Evolutionary conservation across 2,888 invertebrate genomes (phyloP), one percentile per base, ranked within the genome.

Genomic region (Allacma fusca): DNA sequence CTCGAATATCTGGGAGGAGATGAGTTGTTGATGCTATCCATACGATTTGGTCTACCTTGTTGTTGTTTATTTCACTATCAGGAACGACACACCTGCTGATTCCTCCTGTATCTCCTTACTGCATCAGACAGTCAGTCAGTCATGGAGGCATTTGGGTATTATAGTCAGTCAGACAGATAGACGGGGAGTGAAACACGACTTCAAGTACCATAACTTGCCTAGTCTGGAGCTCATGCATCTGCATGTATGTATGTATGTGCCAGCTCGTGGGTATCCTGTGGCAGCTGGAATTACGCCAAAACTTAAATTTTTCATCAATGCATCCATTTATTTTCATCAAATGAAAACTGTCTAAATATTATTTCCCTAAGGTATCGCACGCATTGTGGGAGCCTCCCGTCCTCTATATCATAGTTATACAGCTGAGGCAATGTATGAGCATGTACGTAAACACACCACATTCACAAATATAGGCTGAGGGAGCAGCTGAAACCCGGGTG

Each of bases 251-350:
- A 34, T 34, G 24, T 23, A 62, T 62, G 24, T 13, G 23, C 62
- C 4, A 62, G 4, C 7, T 24, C 62, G 19, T 70, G 40, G 21
- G 26, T 44, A 70, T 43, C 19, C 7, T 9, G 65, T 40, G 68
- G 43, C 57, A 28, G 28, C 64, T 73, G 62, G 73, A 73, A 73
- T 62, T 59, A 34, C 24, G 73, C 73, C 73, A 73, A 72, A 7
- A 40, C 73, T 64, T 73, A 59, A 73, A 73, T 64, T 73, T 73
- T 73, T 73, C 64, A 73, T 59, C 73, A 73, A 40, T 62, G 29
- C 40, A 34, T 64, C 57, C 73, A 73, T 73, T 59, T 59, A 62
- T 62, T 73, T 62, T 62, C 62, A 62, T 62, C 62, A 62, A 62
- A 62, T 62, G 62, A 26, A 62, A 62, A 21, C 24, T 62, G 62